Evolutionary conservation across 2,888 invertebrate genomes (phyloP).

Genomic region (Metacarcinus magister): DNA sequence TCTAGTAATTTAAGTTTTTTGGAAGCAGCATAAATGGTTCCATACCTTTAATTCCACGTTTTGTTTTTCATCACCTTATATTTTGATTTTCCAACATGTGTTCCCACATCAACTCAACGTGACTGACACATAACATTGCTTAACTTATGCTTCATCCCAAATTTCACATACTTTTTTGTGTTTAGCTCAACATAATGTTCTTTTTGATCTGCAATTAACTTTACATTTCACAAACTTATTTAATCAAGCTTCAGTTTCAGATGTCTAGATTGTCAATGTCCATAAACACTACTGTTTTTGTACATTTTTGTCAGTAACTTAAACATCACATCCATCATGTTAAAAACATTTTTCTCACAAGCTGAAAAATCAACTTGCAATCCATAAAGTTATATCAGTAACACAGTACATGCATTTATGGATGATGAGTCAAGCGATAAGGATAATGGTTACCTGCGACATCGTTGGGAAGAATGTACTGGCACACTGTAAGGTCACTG

Average conservation of each 20-base stretch:
- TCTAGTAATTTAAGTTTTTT: no score
- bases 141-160: no score
- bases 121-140: no score
- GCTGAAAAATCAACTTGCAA: not conserved
- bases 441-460: conserved; percentile 72
- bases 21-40: no score
- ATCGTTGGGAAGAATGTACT: conserved; percentile 81
- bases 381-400: not conserved
- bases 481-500: conserved; percentile 79
- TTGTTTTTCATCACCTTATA: no score
- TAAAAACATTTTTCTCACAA: not conserved
- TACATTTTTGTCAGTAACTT: not conserved
- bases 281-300: not conserved
- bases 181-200: no score
- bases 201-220: no score
- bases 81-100: no score
- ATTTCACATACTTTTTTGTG: no score
- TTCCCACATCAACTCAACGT: no score
- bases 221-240: no score
- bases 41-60: no score
- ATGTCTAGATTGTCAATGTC: not conserved
- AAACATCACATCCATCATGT: not conserved
- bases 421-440: not conserved
- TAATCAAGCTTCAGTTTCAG: not conserved
- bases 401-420: not conserved